Conservation (phyloP, 2,113 vertebrate species). For the Zosterops japonicus region DNA sequence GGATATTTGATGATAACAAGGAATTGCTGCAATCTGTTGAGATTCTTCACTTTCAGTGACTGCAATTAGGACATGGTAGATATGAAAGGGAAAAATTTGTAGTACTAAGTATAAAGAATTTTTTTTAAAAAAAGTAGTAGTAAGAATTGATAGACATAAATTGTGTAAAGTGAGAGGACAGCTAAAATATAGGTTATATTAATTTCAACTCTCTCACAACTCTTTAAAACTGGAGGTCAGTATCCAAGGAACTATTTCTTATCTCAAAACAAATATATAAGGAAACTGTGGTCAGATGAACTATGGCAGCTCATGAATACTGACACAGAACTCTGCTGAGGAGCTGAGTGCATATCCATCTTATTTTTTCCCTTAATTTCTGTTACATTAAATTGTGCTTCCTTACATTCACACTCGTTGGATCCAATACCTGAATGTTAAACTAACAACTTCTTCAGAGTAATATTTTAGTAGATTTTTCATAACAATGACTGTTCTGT, state of each 20-base stretch:
- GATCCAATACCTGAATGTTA: neutral
- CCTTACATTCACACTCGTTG: neutral
- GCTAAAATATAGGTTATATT: neutral
- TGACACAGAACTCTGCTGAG: neutral
- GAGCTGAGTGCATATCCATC: accelerated
- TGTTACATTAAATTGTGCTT: neutral
- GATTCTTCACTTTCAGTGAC: neutral
- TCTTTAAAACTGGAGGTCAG: neutral
- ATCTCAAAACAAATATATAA: neutral
- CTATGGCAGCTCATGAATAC: neutral
- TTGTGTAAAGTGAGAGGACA: neutral
- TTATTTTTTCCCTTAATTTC: neutral
- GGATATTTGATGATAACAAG: neutral
- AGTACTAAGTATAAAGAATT: neutral
- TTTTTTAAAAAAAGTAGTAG: neutral
- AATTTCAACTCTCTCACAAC: neutral
- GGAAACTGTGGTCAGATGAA: neutral
- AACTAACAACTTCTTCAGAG: neutral
- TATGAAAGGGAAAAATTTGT: neutral
- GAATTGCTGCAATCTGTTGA: neutral
- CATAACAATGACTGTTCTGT: neutral
- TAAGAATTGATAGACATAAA: neutral
- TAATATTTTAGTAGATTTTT: neutral
- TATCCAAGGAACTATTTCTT: neutral
- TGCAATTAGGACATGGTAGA: neutral